Conservation (phyloP, 2,113 vertebrate genomes). For the Excalfactoria chinensis region DNA sequence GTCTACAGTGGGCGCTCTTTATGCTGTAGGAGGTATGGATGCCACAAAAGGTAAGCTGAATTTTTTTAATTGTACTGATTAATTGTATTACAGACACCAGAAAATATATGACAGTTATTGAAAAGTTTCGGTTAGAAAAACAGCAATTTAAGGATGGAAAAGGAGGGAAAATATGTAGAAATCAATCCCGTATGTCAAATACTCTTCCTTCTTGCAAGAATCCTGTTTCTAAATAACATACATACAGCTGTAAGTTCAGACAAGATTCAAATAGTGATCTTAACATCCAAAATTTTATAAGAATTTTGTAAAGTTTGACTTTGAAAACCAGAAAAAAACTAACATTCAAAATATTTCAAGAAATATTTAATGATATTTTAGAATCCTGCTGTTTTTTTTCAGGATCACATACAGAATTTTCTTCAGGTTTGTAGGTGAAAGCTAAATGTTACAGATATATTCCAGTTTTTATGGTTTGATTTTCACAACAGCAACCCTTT, state of each 20-base stretch:
- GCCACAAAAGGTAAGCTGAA: slow-evolving; percentile 88
- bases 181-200: neutral
- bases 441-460: neutral
- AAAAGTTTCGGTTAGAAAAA: neutral
- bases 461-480: neutral
- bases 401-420: neutral
- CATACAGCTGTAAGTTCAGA: neutral
- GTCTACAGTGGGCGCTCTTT: slow-evolving; percentile 95
- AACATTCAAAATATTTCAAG: neutral
- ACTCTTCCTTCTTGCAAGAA: neutral
- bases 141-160: neutral
- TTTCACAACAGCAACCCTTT: neutral
- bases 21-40: slow-evolving; percentile 97
- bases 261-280: neutral
- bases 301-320: neutral
- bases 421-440: neutral
- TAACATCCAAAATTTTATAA: neutral
- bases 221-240: neutral
- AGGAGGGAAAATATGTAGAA: neutral
- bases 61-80: neutral
- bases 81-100: neutral
- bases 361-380: neutral
- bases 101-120: neutral
- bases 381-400: neutral
- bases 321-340: neutral